A percentile compares a stretch with the other conserved stretches of the same genome.
Evolutionary conservation across 1,140 invertebrate species (phyloP).

Genomic region (Bombus fervidus): DNA sequence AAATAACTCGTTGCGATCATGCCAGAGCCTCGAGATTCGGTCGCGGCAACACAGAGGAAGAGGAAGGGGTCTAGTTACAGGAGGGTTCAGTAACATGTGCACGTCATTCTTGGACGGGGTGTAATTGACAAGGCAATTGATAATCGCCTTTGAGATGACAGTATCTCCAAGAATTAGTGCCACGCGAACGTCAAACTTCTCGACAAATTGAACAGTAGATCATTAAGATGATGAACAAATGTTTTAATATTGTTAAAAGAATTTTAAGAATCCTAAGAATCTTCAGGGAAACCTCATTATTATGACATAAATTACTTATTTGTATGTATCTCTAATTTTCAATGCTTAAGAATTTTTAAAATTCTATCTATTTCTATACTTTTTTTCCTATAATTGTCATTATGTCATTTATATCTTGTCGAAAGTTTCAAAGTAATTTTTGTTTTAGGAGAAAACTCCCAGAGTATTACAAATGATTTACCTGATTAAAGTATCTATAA

Average conservation of each 20-base stretch:
- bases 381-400: no score
- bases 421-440: no score
- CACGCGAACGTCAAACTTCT: slow-evolving; percentile 40
- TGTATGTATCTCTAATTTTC: no score
- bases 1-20: slow-evolving; percentile 79
- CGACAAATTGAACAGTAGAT: slow-evolving; percentile 50
- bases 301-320: no score
- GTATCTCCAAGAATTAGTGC: slow-evolving; percentile 70
- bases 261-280: not conserved
- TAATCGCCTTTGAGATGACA: slow-evolving; percentile 72
- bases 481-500: no score
- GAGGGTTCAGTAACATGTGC: slow-evolving; percentile 69
- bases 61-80: slow-evolving; percentile 25
- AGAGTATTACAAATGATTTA: no score
- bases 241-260: not conserved
- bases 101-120: slow-evolving; percentile 69
- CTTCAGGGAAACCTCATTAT: no score
- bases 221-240: slow-evolving; percentile 36
- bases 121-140: slow-evolving; percentile 80
- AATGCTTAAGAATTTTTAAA: no score
- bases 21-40: slow-evolving; percentile 64
- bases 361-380: no score
- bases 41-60: slow-evolving; percentile 41
- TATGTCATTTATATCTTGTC: no score
- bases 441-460: no score